Percentiles rank a stretch among this genome's conserved stretches.
Evolutionary conservation across 2,888 invertebrate genomes (phyloP).

Genomic region (Chironomus tentans): DNA sequence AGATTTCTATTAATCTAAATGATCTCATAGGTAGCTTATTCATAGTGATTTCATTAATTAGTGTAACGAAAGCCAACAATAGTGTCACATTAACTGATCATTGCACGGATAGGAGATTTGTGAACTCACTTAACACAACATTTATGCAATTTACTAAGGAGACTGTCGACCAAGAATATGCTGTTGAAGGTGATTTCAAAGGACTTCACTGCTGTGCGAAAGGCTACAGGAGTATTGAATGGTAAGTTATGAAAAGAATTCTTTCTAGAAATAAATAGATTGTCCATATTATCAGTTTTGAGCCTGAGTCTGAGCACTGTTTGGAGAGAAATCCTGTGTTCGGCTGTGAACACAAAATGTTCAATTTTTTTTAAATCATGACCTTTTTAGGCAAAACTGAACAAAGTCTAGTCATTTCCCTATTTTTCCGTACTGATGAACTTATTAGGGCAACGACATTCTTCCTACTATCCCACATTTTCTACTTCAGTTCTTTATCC

Average conservation of each 20-base stretch:
- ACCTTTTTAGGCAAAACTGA: too few species aligned
- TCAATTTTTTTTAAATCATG: too few species aligned
- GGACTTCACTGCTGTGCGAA: slow-evolving; percentile 69
- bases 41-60: not conserved
- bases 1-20: not conserved
- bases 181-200: slow-evolving; percentile 59
- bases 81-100: slow-evolving; percentile 27
- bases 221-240: slow-evolving; percentile 69
- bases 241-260: slow-evolving; percentile 47
- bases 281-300: too few species aligned
- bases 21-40: not conserved
- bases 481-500: too few species aligned
- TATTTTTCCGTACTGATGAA: too few species aligned
- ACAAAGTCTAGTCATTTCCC: too few species aligned
- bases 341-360: too few species aligned
- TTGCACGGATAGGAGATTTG: slow-evolving; percentile 29
- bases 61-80: not conserved
- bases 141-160: slow-evolving; percentile 67
- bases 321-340: too few species aligned
- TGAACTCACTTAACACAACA: slow-evolving; percentile 43
- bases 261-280: too few species aligned
- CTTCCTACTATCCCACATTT: too few species aligned
- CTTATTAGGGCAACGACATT: too few species aligned
- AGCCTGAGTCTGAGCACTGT: too few species aligned
- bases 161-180: slow-evolving; percentile 56